Conservation (phyloP, 2,113 vertebrate genomes). For the Echinops telfairi region DNA sequence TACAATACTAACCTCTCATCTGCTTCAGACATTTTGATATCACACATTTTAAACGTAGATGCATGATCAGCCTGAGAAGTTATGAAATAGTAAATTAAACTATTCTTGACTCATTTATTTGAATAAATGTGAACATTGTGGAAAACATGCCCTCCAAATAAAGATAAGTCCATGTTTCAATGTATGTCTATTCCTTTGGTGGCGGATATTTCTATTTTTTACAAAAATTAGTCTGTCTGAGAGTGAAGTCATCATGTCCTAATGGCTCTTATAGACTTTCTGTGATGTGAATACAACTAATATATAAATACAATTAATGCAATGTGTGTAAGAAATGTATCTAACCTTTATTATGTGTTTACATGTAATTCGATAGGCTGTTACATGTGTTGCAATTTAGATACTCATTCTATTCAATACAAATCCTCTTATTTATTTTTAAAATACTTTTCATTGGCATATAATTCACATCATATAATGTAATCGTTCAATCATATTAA, state of each 20-base stretch:
- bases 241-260: neutral
- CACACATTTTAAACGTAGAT: neutral
- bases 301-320: neutral
- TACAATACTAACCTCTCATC: neutral
- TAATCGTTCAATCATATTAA: too few relatives aligned
- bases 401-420: neutral
- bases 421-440: neutral
- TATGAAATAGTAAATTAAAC: neutral
- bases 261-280: neutral
- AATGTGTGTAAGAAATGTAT: too few relatives aligned
- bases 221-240: too few relatives aligned
- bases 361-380: neutral
- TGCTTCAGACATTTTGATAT: neutral
- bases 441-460: neutral
- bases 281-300: neutral
- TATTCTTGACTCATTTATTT: neutral
- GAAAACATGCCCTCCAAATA: neutral
- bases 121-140: neutral
- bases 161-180: neutral
- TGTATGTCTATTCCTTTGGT: neutral
- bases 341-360: neutral
- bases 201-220: too few relatives aligned
- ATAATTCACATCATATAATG: too few relatives aligned
- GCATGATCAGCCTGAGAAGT: neutral
- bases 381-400: neutral